A percentile compares a stretch with the other conserved stretches of the same genome.
Conservation (phyloP, 2,888 invertebrate genomes). For the Salticus scenicus region DNA sequence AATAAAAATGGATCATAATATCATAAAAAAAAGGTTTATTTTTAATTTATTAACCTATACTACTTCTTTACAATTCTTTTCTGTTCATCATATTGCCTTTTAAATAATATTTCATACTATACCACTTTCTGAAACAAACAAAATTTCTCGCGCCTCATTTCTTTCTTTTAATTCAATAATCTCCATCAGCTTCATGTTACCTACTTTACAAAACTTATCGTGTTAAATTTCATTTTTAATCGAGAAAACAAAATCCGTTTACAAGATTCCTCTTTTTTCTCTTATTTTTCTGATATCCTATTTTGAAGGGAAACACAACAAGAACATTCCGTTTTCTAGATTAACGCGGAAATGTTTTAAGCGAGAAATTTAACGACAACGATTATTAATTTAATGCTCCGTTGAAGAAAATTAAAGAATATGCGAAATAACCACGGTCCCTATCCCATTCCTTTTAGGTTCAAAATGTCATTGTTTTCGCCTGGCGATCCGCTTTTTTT, state of each 20-base stretch:
- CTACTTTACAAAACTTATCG: not conserved
- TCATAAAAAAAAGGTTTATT: too few relatives aligned
- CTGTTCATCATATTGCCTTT: too few relatives aligned
- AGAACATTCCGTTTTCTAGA: not conserved
- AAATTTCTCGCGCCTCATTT: not conserved
- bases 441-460: not conserved
- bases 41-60: too few relatives aligned
- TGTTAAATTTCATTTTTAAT: slow-evolving; percentile 1
- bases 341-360: not conserved
- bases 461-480: not conserved
- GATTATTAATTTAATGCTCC: slow-evolving; percentile 2
- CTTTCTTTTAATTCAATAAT: not conserved
- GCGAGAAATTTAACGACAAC: not conserved
- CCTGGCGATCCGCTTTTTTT: not conserved
- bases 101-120: too few relatives aligned
- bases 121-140: too few relatives aligned
- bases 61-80: too few relatives aligned
- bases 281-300: not conserved
- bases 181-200: not conserved
- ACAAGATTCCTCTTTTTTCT: not conserved
- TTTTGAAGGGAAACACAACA: not conserved
- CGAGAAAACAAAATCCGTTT: not conserved
- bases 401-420: slow-evolving; percentile 3
- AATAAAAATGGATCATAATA: too few relatives aligned
- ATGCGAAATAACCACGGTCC: not conserved